Evolutionary conservation across 2,888 invertebrate species (phyloP).

Genomic region (Yponomeuta plumbellus): DNA sequence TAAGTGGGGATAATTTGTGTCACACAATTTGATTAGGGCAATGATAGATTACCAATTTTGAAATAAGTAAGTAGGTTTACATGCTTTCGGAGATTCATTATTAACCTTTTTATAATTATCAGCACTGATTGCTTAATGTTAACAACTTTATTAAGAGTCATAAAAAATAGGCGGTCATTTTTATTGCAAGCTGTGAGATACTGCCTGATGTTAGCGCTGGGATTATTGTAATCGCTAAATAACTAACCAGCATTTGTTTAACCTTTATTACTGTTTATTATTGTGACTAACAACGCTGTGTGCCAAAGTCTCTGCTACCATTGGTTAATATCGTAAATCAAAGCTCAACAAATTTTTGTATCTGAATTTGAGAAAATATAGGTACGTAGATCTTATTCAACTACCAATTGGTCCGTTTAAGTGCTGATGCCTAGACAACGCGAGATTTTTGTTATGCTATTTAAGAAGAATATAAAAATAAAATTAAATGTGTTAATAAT

Average conservation of each 20-base stretch:
- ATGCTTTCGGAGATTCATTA: too few species aligned
- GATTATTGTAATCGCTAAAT: constrained; percentile 14
- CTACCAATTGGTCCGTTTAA: neutral
- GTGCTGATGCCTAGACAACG: neutral
- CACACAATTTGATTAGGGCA: neutral
- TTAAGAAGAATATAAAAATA: too few species aligned
- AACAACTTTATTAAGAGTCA: neutral
- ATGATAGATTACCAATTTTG: neutral
- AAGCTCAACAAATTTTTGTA: neutral
- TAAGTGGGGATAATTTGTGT: neutral
- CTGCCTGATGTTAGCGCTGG: neutral
- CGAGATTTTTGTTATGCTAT: neutral
- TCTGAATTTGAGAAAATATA: neutral
- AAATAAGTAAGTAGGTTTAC: neutral
- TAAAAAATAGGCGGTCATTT: neutral
- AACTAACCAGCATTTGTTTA: neutral
- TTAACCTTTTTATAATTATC: too few species aligned
- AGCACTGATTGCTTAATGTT: neutral
- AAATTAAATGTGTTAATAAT: too few species aligned
- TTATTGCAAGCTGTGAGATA: neutral
- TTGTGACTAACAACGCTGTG: constrained; percentile 2
- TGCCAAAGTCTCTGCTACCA: neutral
- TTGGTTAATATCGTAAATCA: neutral
- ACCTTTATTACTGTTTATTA: neutral
- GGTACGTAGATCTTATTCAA: neutral